phyloP scores from a whole-genome alignment of 2,113 vertebrate genomes.

The Thomomys bottae region DNA sequence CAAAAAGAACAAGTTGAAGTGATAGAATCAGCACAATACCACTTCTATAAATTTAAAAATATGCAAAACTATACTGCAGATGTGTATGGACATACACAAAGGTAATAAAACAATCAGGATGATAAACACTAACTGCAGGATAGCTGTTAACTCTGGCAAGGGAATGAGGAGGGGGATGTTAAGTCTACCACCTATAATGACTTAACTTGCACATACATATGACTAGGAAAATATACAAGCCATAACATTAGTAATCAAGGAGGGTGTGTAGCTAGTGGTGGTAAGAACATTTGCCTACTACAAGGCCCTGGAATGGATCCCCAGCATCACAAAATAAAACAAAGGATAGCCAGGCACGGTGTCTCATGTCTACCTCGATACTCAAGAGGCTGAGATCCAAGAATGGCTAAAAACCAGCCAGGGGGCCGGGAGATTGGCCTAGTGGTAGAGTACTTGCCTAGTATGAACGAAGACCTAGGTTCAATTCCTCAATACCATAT shows the following conservation, averaged over 20 bases:
- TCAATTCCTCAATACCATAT: too few species aligned
- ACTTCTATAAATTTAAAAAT: background rate
- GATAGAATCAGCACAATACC: background rate
- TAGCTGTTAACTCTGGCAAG: too few species aligned
- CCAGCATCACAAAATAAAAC: too few species aligned
- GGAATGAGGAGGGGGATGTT: background rate
- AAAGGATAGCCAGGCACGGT: too few species aligned
- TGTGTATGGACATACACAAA: background rate
- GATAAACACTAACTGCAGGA: background rate
- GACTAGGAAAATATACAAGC: background rate
- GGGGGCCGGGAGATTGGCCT: too few species aligned
- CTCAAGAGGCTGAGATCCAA: too few species aligned
- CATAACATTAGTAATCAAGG: background rate
- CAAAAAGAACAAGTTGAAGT: constrained; percentile 1
- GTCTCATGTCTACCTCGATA: too few species aligned
- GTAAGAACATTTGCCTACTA: too few species aligned
- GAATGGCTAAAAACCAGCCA: too few species aligned
- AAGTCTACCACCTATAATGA: background rate
- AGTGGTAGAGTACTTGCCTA: too few species aligned
- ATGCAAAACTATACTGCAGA: background rate
- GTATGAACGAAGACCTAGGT: too few species aligned
- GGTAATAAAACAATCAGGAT: background rate
- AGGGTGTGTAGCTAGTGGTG: background rate
- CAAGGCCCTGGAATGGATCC: too few species aligned
- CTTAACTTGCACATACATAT: background rate